phyloP scores from a whole-genome alignment of 1,140 invertebrate species.

The Potamilus streckersoni region DNA sequence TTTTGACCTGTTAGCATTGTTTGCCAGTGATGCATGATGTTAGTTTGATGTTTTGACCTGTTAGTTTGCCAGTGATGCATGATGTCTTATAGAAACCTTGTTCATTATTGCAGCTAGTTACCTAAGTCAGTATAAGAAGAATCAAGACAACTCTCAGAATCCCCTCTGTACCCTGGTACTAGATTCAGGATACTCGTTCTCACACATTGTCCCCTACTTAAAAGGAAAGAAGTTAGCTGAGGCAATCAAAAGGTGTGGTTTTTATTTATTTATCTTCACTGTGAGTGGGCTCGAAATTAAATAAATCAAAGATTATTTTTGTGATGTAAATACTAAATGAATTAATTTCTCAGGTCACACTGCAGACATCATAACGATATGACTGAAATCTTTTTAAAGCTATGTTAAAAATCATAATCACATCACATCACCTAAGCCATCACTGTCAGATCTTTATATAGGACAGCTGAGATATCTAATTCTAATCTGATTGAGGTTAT shows the following conservation, averaged over 20 bases:
- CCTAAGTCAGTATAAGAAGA: constrained; percentile 71
- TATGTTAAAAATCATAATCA: no score
- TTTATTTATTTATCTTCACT: no score
- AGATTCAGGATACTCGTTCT: constrained; percentile 95
- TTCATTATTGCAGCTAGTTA: constrained; percentile 67
- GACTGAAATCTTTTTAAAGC: no score
- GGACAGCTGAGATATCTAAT: no score
- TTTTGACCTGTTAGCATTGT: not conserved
- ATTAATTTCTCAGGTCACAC: no score
- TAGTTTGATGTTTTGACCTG: not conserved
- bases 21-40: not conserved
- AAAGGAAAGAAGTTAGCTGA: constrained; percentile 86
- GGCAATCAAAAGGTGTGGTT: constrained; percentile 59
- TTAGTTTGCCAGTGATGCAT: not conserved
- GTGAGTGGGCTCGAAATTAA: no score
- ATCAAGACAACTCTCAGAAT: constrained; percentile 63
- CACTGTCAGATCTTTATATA: no score
- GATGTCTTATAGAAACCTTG: not conserved
- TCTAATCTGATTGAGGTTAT: no score
- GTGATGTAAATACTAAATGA: no score
- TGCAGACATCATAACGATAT: no score
- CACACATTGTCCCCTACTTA: constrained; percentile 95
- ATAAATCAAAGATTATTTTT: no score
- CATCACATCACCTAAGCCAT: no score
- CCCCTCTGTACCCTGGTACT: constrained; percentile 86